Base-by-base conservation (phyloP, 2,888 invertebrate species). In the Hydroisotoma schaefferi region DNA sequence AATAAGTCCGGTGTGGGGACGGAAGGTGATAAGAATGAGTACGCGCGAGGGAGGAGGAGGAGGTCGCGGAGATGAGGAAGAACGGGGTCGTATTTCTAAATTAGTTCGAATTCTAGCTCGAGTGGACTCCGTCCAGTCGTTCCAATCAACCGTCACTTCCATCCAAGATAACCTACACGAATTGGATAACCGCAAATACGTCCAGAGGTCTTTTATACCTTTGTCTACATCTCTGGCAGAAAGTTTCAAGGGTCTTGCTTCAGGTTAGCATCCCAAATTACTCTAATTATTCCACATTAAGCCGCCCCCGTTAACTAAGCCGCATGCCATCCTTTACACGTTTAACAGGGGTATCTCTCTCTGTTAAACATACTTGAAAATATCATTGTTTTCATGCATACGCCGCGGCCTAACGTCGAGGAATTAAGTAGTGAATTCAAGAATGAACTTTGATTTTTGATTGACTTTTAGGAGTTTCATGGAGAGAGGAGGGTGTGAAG, bases 111-210 rank as follows among this genome's bases (percentile, higher is more conserved):
- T 49, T 1, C 38, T 70, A 29, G 60, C 66, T 15, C 40, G 66
- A 20, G 57, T 62, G 12, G 70, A 69, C 38, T 57, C 55, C 12
- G 62, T 65, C 44, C 66, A 68, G 23, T 40, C 49, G n/a, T 70
- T 67, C 57, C 38, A 33, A 5, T 54, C 61, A 22, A 57, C 59
- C 37, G 66, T 67, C 33, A 48, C 27, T 15, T 64, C 67, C 40
- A 70, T 70, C 48, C 61, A 65, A 26, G 55, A 61, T 12, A 55
- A 63, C 10, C 52, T 69, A 26, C 51, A 59, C 10, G 52, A 60
- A 29, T 28, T 37, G 10, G 70, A 70, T 33, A 69, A 70, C 38
- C 57, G 60, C n/a, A 59, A 53, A 64, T 70, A 70, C 56, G 59
- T 70, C 1, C 28, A 23, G 23, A 23, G 22, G 23, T 52, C 29